Evolutionary conservation across 2,113 vertebrate genomes (phyloP).

Genomic region (Psammodynastes pulverulentus): DNA sequence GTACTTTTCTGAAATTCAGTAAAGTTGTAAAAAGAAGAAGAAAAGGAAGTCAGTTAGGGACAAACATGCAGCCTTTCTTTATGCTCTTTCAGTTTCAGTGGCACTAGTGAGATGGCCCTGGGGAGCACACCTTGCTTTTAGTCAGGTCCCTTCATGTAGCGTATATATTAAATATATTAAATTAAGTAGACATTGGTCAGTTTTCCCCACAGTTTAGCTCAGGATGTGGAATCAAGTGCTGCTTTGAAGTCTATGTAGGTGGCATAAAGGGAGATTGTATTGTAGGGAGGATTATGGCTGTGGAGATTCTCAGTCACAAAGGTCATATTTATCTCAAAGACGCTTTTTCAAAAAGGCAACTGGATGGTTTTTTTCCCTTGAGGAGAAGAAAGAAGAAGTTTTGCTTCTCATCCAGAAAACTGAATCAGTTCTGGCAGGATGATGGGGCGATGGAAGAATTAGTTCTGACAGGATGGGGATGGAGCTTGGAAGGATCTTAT

Average conservation of each 20-base stretch:
- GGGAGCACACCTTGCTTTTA: neutral
- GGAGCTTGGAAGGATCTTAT: too few relatives aligned
- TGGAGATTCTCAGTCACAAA: too few relatives aligned
- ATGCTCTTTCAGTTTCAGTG: neutral
- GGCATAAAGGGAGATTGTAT: neutral
- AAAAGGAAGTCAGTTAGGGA: neutral
- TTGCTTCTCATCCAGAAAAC: too few relatives aligned
- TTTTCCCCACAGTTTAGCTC: too few relatives aligned
- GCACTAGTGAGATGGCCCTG: neutral
- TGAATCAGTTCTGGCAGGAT: too few relatives aligned
- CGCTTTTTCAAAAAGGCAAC: too few relatives aligned
- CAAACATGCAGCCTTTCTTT: neutral
- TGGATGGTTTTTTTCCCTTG: too few relatives aligned
- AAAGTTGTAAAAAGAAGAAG: neutral
- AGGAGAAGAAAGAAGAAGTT: too few relatives aligned
- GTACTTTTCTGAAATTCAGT: neutral
- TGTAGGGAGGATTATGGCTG: neutral
- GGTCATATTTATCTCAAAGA: too few relatives aligned
- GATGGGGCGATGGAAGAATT: too few relatives aligned
- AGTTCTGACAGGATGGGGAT: too few relatives aligned
- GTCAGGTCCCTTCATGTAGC: neutral
- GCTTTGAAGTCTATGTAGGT: neutral
- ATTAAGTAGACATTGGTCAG: too few relatives aligned
- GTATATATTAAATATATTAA: neutral
- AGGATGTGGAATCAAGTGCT: neutral